Percentiles rank a stretch among this genome's conserved stretches.
These are phyloP conservation scores for Pseudomyrmex pallidus DNA, from an alignment of 1,140 invertebrate species.

Conservation along the genomic window DNA sequence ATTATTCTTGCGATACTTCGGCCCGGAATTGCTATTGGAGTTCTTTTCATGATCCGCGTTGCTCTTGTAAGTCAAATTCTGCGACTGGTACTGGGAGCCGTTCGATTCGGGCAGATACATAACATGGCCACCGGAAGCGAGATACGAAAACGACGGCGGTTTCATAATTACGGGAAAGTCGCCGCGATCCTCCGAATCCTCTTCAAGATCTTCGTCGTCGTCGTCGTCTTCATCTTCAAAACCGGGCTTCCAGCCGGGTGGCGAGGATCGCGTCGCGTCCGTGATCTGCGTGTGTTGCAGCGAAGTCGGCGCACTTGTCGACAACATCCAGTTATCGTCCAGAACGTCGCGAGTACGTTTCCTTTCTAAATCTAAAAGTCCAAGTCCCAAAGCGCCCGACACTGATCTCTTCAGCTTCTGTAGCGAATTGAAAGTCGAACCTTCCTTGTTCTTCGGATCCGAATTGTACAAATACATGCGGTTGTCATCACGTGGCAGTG, in stretches of 20 bases:
- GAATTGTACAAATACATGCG: conserved; percentile 85
- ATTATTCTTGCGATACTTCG: conserved; percentile 66
- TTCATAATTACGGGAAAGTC: conserved; percentile 81
- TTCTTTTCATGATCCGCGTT: conserved; percentile 31
- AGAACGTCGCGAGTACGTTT: conserved; percentile 71
- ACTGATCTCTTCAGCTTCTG: conserved; percentile 89
- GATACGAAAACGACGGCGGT: conserved; percentile 84
- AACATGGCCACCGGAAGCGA: conserved; percentile 88
- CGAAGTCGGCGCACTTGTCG: conserved; percentile 91
- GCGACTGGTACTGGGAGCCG: conserved; percentile 67
- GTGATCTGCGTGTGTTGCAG: conserved; percentile 87
- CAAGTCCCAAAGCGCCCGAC: conserved; percentile 87
- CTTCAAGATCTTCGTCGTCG: conserved; percentile 69
- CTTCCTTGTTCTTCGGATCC: conserved; percentile 85
- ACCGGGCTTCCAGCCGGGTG: conserved; percentile 73
- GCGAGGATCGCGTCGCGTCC: conserved; percentile 69
- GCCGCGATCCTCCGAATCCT: conserved; percentile 73
- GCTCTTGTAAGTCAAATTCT: conserved; percentile 71
- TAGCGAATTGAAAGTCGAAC: conserved; percentile 87
- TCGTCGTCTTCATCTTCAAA: conserved; percentile 77
- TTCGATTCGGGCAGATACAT: conserved; percentile 92
- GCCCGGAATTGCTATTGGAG: conserved; percentile 24
- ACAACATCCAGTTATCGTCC: conserved; percentile 91
- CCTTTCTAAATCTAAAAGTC: conserved; percentile 67
- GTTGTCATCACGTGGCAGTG: conserved; percentile 88